A percentile compares a stretch with the other conserved stretches of the same genome.
These are phyloP conservation scores for Chrysodeixis includens DNA, from an alignment of 2,888 invertebrate genomes.

Conservation along the genomic window DNA sequence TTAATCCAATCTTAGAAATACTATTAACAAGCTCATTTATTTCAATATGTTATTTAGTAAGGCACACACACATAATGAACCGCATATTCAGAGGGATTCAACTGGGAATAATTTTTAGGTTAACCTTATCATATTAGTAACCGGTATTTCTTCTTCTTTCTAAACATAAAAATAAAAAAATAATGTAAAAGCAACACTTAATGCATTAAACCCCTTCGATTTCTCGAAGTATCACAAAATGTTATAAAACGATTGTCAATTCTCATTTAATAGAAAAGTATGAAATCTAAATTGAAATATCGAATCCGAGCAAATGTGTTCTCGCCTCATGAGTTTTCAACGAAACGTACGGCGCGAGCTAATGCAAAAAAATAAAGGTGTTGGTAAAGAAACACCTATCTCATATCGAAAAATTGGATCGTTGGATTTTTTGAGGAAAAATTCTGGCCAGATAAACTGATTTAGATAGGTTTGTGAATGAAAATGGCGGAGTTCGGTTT, in stretches of 20 bases:
- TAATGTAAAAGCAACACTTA: too few species aligned
- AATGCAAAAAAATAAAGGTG: constrained; percentile 30
- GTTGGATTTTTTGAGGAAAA: constrained; percentile 26
- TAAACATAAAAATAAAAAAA: too few species aligned
- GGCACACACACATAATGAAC: too few species aligned
- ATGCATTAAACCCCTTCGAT: too few species aligned
- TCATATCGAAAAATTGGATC: constrained; percentile 45
- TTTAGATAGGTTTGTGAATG: constrained; percentile 35
- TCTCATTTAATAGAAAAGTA: not conserved
- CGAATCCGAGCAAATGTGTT: constrained; percentile 10
- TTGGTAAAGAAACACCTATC: constrained; percentile 32
- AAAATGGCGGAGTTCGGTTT: constrained; percentile 22
- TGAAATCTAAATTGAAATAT: constrained; percentile 6
- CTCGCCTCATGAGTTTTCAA: constrained; percentile 13
- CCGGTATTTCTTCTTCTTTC: too few species aligned
- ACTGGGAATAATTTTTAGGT: too few species aligned
- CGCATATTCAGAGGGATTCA: too few species aligned
- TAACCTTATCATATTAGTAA: too few species aligned
- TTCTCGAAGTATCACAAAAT: not conserved
- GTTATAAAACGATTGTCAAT: not conserved
- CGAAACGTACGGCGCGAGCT: constrained; percentile 17
- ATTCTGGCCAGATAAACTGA: constrained; percentile 44
- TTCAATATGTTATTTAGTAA: too few species aligned
- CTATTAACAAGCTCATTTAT: not conserved
- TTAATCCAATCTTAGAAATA: not conserved